Percentiles rank a stretch among this genome's conserved stretches.
Conservation (phyloP, 2,888 invertebrate species). For the Dryadula phaetusa region DNA sequence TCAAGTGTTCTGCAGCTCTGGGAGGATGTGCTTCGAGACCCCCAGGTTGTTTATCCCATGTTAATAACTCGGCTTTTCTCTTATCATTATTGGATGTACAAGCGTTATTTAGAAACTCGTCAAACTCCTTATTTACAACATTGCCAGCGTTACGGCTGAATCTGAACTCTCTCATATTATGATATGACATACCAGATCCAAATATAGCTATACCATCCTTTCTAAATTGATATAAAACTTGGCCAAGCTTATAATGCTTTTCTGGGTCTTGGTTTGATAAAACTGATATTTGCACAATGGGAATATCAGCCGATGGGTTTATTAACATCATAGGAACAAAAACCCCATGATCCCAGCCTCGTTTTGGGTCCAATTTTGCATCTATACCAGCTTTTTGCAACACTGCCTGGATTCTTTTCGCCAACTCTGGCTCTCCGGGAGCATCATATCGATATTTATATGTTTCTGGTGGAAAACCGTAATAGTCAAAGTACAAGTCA, state of each 20-base stretch:
- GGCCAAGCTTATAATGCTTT: slow-evolving; percentile 70
- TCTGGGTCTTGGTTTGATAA: slow-evolving; percentile 67
- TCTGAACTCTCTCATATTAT: slow-evolving; percentile 76
- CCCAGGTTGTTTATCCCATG: slow-evolving; percentile 68
- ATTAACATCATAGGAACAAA: slow-evolving; percentile 80
- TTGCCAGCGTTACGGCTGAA: slow-evolving; percentile 50
- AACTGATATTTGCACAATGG: slow-evolving; percentile 75
- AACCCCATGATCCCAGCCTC: slow-evolving; percentile 81
- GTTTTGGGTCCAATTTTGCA: slow-evolving; percentile 66
- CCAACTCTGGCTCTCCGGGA: slow-evolving; percentile 70
- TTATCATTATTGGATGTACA: slow-evolving; percentile 65
- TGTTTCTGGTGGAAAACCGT: slow-evolving; percentile 76
- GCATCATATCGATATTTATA: slow-evolving; percentile 76
- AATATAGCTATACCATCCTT: slow-evolving; percentile 74
- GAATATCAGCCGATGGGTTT: slow-evolving; percentile 71
- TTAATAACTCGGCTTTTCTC: slow-evolving; percentile 58
- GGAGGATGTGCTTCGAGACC: slow-evolving; percentile 72
- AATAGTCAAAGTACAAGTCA: slow-evolving; percentile 76
- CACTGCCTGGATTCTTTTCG: slow-evolving; percentile 62
- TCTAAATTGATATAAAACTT: slow-evolving; percentile 65
- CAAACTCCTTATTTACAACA: slow-evolving; percentile 73
- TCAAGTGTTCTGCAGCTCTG: slow-evolving; percentile 73
- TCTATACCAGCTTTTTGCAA: slow-evolving; percentile 67
- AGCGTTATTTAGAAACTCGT: slow-evolving; percentile 66
- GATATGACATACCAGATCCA: slow-evolving; percentile 79